Conservation (phyloP, 2,113 vertebrate genomes). For the Xerus inauris region DNA sequence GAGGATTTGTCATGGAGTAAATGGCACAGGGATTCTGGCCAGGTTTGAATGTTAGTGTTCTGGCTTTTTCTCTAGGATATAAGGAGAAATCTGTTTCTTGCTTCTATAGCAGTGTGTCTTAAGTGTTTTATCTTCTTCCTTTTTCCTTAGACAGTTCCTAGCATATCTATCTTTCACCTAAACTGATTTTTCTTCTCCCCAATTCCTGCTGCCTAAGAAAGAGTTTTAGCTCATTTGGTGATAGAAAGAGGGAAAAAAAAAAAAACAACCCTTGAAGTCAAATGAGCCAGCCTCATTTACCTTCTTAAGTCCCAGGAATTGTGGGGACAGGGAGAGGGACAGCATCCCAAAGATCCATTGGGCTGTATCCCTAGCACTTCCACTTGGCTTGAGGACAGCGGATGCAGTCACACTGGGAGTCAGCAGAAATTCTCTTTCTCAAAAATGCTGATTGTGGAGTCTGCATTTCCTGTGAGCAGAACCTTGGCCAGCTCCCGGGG, state of each 20-base stretch:
- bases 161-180: background rate
- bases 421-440: background rate
- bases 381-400: background rate
- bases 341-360: background rate
- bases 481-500: background rate
- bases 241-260: background rate
- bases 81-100: background rate
- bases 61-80: background rate
- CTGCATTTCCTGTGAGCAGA: background rate
- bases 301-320: background rate
- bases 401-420: background rate
- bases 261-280: background rate
- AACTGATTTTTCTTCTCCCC: background rate
- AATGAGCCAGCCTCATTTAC: background rate
- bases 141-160: background rate
- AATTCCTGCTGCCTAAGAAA: background rate
- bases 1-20: background rate
- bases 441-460: background rate
- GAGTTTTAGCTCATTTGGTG: constrained; percentile 1
- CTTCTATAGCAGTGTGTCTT: background rate
- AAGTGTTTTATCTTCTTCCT: background rate
- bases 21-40: background rate
- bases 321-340: too few species aligned
- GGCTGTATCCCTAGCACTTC: background rate
- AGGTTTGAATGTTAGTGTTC: background rate